Conservation (phyloP, 2,888 invertebrate genomes). For the Tipula lateralis region DNA sequence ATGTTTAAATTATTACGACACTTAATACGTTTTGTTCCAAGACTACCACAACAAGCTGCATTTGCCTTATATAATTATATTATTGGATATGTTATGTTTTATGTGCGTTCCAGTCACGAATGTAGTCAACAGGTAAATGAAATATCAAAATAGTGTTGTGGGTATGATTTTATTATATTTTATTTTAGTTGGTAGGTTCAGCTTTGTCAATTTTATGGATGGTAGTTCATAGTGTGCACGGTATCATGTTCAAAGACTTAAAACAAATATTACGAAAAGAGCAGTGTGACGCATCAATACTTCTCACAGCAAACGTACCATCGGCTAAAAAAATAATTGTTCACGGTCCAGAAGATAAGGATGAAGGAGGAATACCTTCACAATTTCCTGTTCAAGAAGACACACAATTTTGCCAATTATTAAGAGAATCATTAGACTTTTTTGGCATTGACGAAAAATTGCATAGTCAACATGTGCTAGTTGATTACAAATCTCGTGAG, state of each 20-base stretch:
- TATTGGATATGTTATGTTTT: conserved; percentile 99
- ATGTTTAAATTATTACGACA: conserved; percentile 91
- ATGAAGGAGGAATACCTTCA: conserved; percentile 92
- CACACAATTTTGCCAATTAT: conserved; percentile 89
- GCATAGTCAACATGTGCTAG: conserved; percentile 88
- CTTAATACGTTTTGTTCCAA: conserved; percentile 86
- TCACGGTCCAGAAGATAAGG: conserved; percentile 71
- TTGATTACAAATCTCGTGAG: conserved; percentile 97
- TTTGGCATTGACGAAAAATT: conserved; percentile 91
- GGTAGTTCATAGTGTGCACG: conserved; percentile 98
- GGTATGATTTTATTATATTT: neutral
- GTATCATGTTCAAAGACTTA: conserved; percentile 98
- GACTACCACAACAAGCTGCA: conserved; percentile 93
- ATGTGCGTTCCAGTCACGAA: conserved; percentile 93
- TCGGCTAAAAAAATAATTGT: conserved; percentile 98
- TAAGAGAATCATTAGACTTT: conserved; percentile 94
- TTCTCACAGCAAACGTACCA: conserved; percentile 97
- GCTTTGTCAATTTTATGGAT: conserved; percentile 95
- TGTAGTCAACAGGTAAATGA: conserved; percentile 73
- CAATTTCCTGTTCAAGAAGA: conserved; percentile 98
- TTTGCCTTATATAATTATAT: conserved; percentile 98
- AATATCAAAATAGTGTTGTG: neutral
- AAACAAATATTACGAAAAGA: conserved; percentile 98
- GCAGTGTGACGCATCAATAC: conserved; percentile 96
- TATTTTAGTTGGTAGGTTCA: conserved; percentile 69